Base-by-base conservation (phyloP, 2,113 vertebrate genomes). In the Azemiops feae region DNA sequence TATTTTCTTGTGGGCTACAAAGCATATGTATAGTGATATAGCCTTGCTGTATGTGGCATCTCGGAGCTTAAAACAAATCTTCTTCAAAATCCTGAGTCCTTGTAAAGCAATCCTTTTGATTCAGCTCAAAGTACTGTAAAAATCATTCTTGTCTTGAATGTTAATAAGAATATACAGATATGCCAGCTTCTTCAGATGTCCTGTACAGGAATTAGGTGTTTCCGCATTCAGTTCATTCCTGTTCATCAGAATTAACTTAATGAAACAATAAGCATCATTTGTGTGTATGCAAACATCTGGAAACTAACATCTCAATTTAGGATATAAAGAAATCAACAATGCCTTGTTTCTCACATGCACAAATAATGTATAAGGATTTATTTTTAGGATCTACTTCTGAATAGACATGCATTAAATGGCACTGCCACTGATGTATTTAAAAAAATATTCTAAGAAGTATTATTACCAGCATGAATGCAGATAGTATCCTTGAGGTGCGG, bases 171-270 rank as follows among this genome's bases (percentile, higher is more conserved):
- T 57, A 12, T 52, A 47, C 91, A 53, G 0, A 5, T 88, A 39
- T 94, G 91, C 60, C 85, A 74, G 10, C 52, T 90, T 25, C 50
- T 96, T 69, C 94, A 90, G 85, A 45, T 18, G 47, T 94, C 43
- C 30, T 20, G 55, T 93, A 45, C 27, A 88, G 90, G 12, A 10
- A 92, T 25, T n/a, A 55, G 3, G 16, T n/a, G 85, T 54, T 96
- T 93, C 91, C 90, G 85, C 87, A 0, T 92, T 95, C 55, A 60
- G 64, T 16, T 16, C 91, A 92, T 69, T 93, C 91, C 34, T 92
- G 18, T 89, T 52, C 45, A 87, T 22, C 64, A 60, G 50, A 94
- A 93, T 90, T 89, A 91, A 8, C 85, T 87, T 20, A 53, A 95
- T 30, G 30, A 94, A 92, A 89, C 30, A 12, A 27, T 69, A 93